Conservation (phyloP, 53 echinoderm and acorn worm genomes). For the Patiria pectinifera region DNA sequence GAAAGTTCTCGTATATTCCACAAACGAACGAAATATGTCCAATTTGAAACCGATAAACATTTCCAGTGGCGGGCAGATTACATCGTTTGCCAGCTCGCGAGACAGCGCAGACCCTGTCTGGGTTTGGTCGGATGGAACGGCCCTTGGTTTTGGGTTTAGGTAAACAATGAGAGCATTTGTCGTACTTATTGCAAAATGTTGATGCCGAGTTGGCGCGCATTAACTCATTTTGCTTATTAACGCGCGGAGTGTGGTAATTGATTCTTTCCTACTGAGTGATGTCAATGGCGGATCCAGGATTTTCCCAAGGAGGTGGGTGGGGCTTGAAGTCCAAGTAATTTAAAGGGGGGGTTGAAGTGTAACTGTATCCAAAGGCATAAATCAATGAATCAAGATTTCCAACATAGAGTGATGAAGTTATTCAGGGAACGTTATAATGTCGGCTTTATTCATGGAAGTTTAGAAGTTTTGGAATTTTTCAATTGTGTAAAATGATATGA, state of each 20-base stretch:
- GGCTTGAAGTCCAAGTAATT: too few species aligned
- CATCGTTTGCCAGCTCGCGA: not conserved
- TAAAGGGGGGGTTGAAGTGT: too few species aligned
- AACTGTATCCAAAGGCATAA: too few species aligned
- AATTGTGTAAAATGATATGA: too few species aligned
- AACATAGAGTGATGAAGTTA: too few species aligned
- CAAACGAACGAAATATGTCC: not conserved
- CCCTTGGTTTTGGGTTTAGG: conserved; percentile 31
- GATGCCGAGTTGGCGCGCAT: not conserved
- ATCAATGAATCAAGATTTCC: too few species aligned
- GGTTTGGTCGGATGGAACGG: conserved; percentile 54
- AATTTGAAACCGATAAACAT: conserved; percentile 3
- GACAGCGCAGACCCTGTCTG: conserved; percentile 19
- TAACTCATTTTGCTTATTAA: not conserved
- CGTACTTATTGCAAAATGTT: not conserved
- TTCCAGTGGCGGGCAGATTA: conserved; percentile 38
- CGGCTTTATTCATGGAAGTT: too few species aligned
- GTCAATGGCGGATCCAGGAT: not conserved
- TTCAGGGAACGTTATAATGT: too few species aligned
- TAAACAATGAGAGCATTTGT: not conserved
- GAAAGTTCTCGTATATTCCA: not conserved
- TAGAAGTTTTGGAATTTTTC: too few species aligned
- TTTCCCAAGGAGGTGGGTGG: too few species aligned
- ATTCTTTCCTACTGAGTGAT: not conserved
- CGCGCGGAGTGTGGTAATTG: not conserved